A percentile compares a stretch with the other conserved stretches of the same genome.
phyloP scores from a whole-genome alignment of 2,888 invertebrate genomes.

The Hirtodrosophila alboralis region DNA sequence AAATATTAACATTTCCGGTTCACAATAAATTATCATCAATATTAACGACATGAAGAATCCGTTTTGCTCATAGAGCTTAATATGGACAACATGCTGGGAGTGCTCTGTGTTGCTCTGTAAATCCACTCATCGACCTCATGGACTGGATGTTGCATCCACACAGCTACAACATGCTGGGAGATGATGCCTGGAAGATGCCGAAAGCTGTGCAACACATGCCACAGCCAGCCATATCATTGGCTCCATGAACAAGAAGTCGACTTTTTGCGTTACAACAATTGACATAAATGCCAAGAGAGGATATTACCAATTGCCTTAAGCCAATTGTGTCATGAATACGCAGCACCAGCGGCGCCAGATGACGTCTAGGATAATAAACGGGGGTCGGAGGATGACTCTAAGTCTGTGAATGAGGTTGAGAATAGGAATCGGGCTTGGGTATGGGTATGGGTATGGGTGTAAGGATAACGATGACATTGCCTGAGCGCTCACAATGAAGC shows the following conservation, averaged over 20 bases:
- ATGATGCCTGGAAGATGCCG: slow-evolving; percentile 12
- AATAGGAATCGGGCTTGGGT: slow-evolving; percentile 7
- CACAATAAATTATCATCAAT: slow-evolving; percentile 45
- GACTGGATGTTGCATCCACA: slow-evolving; percentile 8
- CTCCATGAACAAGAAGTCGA: slow-evolving; percentile 53
- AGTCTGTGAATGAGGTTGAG: neutral
- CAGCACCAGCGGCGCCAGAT: slow-evolving; percentile 41
- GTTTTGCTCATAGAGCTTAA: slow-evolving; percentile 30
- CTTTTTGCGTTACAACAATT: slow-evolving; percentile 68
- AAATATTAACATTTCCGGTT: slow-evolving; percentile 38
- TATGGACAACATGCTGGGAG: slow-evolving; percentile 54
- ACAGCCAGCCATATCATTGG: slow-evolving; percentile 9
- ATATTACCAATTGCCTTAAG: slow-evolving; percentile 77
- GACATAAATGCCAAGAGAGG: slow-evolving; percentile 78
- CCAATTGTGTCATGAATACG: slow-evolving; percentile 77
- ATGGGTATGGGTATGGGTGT: slow-evolving; percentile 15
- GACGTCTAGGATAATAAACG: slow-evolving; percentile 35
- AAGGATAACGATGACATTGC: slow-evolving; percentile 51
- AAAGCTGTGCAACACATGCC: slow-evolving; percentile 46
- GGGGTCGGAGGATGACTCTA: too few relatives aligned
- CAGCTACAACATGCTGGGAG: slow-evolving; percentile 7
- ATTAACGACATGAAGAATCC: slow-evolving; percentile 32
- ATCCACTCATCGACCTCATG: slow-evolving; percentile 45
- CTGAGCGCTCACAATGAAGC: slow-evolving; percentile 53
- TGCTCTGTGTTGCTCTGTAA: slow-evolving; percentile 34